Evolutionary conservation across 2,797 vertebrate genomes (phyloP), one percentile per base, ranked within the genome.

Genomic region (Crenichthys baileyi): DNA sequence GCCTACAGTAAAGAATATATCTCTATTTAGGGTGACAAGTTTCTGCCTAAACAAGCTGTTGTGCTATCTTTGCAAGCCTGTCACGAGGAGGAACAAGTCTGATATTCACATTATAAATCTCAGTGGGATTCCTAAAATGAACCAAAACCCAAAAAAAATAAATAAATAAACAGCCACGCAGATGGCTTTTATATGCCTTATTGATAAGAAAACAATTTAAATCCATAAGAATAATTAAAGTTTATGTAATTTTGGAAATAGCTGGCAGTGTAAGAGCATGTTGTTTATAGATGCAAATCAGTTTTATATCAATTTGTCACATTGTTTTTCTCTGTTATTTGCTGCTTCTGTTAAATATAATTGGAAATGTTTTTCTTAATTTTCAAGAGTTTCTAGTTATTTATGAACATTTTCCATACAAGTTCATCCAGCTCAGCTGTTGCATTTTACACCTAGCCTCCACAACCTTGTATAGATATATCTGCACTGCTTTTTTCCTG

Each of bases 201-300:
- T 71, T 81, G 82, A 88, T 88, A 79, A 79, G 71, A 73, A 81
- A 77, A 79, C 6, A 82, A 70, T 20, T 72, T 7, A 82, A 86
- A 84, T 80, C 78, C 65, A 63, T 76, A 70, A 82, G n/a, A 55
- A 22, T 53, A 13, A 20, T 65, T 86, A 31, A 0, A 67, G 36
- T 65, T 68, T 44, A 11, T 44, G 77, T 78, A 41, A 65, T 24
- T 60, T 29, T n/a, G 77, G 41, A 85, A 81, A 80, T 82, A 44
- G 88, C 88, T 83, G 15, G 18, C 29, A n/a, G 58, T 46, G 82
- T 73, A 41, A 51, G 55, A 85, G 72, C 71, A 63, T 79, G 15
- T 84, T 53, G 12, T 85, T 88, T 74, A 79, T 65, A 79, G 83
- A 88, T 79, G 53, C 80, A 90, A 89, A 90, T 90, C 85, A 80